These are phyloP conservation scores for Rhaphigaster nebulosa DNA, from an alignment of 2,888 invertebrate genomes.

Conservation along the genomic window DNA sequence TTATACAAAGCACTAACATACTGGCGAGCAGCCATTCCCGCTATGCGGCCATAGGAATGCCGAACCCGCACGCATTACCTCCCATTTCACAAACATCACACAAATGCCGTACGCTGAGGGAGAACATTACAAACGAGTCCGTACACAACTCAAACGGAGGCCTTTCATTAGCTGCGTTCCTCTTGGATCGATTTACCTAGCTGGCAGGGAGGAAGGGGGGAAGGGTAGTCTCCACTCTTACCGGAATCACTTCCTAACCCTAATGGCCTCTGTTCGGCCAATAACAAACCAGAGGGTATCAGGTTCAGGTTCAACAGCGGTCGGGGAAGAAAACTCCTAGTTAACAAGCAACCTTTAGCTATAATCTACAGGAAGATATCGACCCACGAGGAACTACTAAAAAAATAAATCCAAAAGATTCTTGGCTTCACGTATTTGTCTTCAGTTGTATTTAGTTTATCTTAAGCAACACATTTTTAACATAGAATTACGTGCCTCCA, in stretches of 20 bases:
- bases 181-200: slow-evolving; percentile 44
- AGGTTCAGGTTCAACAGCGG: not conserved
- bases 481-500: too few relatives aligned
- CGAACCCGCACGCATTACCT: not conserved
- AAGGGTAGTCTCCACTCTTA: slow-evolving; percentile 1
- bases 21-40: not conserved
- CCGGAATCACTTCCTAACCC: slow-evolving; percentile 16
- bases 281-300: slow-evolving; percentile 11
- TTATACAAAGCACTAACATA: slow-evolving; percentile 34
- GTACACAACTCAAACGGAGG: slow-evolving; percentile 40
- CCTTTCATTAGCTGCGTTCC: slow-evolving; percentile 46
- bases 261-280: slow-evolving; percentile 13
- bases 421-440: too few relatives aligned
- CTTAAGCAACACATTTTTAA: too few relatives aligned
- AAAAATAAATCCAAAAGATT: not conserved
- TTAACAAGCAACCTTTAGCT: not conserved
- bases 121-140: slow-evolving; percentile 23
- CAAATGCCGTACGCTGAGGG: not conserved
- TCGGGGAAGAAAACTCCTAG: not conserved
- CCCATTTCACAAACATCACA: slow-evolving; percentile 48
- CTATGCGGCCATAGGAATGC: slow-evolving; percentile 30
- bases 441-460: too few relatives aligned
- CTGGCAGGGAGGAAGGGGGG: not conserved
- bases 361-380: not conserved
- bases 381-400: too few relatives aligned